Base-by-base conservation (phyloP, 2,797 vertebrate genomes). In the Clarias pachynema region DNA sequence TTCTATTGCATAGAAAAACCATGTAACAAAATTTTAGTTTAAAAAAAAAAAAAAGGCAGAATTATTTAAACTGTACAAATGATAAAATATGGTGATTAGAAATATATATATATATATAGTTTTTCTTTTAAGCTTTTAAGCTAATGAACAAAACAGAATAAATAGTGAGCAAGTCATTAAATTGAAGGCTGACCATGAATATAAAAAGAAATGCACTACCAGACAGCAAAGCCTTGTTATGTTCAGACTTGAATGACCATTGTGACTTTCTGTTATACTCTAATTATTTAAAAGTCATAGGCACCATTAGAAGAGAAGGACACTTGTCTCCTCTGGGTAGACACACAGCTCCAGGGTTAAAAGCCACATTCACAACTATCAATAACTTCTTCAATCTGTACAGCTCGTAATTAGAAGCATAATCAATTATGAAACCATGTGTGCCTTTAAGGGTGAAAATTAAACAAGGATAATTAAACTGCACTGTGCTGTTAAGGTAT, bases 321-420 rank as follows among this genome's bases (percentile, higher is more conserved):
- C 95, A 94, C 91, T 87, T 89, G 20, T 94, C 91, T 94, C 94
- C 93, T 93, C 89, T 94, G 95, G 94, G 94, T 93, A 89, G 82
- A 93, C 91, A 86, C 89, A 94, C 92, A 93, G 94, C 94, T 94
- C 88, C 87, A 85, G 94, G 95, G 93, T 94, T 94, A 87, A 95
- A 93, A 93, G 92, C 91, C 92, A 94, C 93, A 93, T 89, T 91
- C 92, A 91, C 88, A 92, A 93, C 93, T 95, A 96, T 96, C 95
- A 95, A 96, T 96, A 96, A 93, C 94, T 93, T 94, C 91, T 91
- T 92, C 93, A 95, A 95, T 95, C 95, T 95, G 93, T 94, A 88
- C 94, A 91, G 91, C 94, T 94, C 92, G 93, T 95, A 96, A 96
- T 96, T 95, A 96, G 92, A 93, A 89, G 90, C 89, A 92, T 91